Conservation (phyloP, 2,888 invertebrate species). For the Tortrix viridana region DNA sequence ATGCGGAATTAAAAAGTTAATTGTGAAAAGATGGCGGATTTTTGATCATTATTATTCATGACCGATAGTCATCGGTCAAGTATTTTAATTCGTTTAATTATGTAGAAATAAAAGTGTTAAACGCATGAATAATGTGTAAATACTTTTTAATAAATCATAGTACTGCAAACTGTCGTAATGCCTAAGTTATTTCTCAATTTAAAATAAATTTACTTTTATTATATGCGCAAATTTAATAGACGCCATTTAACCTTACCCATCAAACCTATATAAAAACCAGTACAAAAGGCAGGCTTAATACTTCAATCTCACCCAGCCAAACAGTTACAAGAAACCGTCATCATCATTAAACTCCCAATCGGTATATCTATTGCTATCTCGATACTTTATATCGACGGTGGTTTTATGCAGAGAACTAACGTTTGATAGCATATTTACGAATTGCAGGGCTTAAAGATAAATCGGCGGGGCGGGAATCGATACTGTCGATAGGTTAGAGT, state of each 20-base stretch:
- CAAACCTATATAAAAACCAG: no score
- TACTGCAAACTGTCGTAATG: no score
- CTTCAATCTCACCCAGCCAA: no score
- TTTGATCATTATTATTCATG: constrained; percentile 3
- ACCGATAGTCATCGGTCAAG: not conserved
- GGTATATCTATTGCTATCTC: constrained; percentile 27
- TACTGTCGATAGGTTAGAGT: constrained; percentile 25
- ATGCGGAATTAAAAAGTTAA: constrained; percentile 30
- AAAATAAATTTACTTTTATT: no score
- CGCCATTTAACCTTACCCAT: no score
- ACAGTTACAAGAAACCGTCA: not conserved
- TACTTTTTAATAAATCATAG: no score
- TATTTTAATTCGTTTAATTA: not conserved
- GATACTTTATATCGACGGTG: constrained; percentile 27
- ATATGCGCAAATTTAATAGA: no score
- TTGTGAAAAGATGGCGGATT: constrained; percentile 23
- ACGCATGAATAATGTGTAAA: no score
- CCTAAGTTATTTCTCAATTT: no score
- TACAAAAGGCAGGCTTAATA: no score
- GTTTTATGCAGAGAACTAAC: constrained; percentile 26
- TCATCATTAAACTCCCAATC: constrained; percentile 14
- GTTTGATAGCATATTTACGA: constrained; percentile 36
- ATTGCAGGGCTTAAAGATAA: constrained; percentile 34
- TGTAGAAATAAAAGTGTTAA: no score
- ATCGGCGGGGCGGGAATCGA: constrained; percentile 28